Evolutionary conservation across 2,888 invertebrate species (phyloP), one percentile per base, ranked within the genome.

Genomic region (Philaethria dido): DNA sequence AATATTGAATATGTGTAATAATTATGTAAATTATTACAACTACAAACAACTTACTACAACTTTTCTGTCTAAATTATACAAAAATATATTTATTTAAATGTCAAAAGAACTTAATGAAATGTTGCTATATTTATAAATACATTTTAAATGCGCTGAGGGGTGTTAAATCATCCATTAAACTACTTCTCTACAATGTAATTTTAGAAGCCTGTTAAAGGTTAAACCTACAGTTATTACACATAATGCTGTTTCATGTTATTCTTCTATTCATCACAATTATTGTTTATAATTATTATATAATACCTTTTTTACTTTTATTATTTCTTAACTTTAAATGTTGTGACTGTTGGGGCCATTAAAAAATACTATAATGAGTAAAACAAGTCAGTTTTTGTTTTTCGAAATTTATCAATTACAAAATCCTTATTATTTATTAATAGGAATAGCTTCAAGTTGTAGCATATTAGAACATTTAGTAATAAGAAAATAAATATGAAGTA

Each of bases 121-220:
- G 14, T 39, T 68, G 66, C 68, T 55, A 55, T 72, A 71, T 75
- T 74, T 73, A 69, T 73, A 72, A 74, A 57, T 22, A 59, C 59
- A 36, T 67, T 60, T 67, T 18, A 25, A 55, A 25, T 18, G 13
- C 9, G 3, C 8, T 5, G 4, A 47, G 16, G 64, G 57, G 57
- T 64, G 48, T 36, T 63, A 57, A 64, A 47, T 57, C 64, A 64
- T 57, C 25, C 57, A 48, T 48, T 57, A 64, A n/a, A 36, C 36
- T 55, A 25, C 20, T n/a, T 33, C 13, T 25, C 54, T 54, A 63
- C n/a, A 54, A 36, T 33, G 54, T 63, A 54, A 63, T 45, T 20
- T 45, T 45, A 45, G 63, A 55, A 20, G n/a, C 2, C 2, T 18
- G 45, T 29, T 36, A 63, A 63, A 63, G 52, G 63, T 45, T 55